phyloP scores from a whole-genome alignment of 1,140 invertebrate genomes.

The Nylanderia fulva region DNA sequence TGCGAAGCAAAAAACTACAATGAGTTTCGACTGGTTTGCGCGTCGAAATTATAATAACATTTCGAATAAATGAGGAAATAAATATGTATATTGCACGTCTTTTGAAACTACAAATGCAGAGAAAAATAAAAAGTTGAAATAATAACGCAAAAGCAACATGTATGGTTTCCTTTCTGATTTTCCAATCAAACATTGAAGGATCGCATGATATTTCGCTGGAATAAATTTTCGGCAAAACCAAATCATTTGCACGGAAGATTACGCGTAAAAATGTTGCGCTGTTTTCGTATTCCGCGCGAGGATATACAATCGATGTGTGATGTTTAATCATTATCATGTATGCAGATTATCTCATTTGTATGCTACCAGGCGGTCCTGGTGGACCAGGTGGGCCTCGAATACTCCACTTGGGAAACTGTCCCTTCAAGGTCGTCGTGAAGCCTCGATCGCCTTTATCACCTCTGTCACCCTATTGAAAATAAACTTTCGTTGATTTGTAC shows the following conservation, averaged over 20 bases:
- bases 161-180: neutral
- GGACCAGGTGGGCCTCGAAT: slow-evolving; percentile 96
- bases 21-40: neutral
- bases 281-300: slow-evolving; percentile 24
- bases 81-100: neutral
- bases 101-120: neutral
- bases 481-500: slow-evolving; percentile 55
- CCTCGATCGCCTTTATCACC: slow-evolving; percentile 96
- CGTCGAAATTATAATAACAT: neutral
- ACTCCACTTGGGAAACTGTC: slow-evolving; percentile 96
- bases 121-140: slow-evolving; percentile 10
- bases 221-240: slow-evolving; percentile 14
- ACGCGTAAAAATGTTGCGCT: neutral
- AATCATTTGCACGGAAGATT: slow-evolving; percentile 35
- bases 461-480: slow-evolving; percentile 91
- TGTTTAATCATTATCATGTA: slow-evolving; percentile 50
- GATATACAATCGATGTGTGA: slow-evolving; percentile 39
- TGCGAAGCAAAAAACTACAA: neutral
- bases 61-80: neutral
- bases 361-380: slow-evolving; percentile 94
- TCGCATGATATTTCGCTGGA: neutral
- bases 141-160: neutral
- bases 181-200: neutral
- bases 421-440: slow-evolving; percentile 94
- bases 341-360: slow-evolving; percentile 66